Evolutionary conservation across 2,113 vertebrate species (phyloP).

Genomic region (Xenopus laevis): DNA sequence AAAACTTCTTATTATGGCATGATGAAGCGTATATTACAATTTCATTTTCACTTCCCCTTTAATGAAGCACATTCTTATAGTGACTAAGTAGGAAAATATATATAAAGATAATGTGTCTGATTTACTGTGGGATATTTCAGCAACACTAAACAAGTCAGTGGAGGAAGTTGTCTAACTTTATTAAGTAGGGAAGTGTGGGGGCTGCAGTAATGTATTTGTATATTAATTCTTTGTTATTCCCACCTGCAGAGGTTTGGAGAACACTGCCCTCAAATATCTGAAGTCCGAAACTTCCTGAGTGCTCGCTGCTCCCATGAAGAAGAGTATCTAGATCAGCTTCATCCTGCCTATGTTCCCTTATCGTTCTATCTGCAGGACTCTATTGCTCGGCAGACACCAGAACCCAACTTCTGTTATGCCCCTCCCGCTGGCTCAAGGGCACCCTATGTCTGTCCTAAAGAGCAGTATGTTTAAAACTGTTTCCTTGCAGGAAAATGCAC

Average conservation of each 20-base stretch:
- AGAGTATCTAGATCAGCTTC: conserved; percentile 64
- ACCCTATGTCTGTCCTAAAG: conserved; percentile 76
- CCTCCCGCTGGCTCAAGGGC: conserved; percentile 64
- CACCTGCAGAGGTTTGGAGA: conserved; percentile 73
- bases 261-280: conserved; percentile 67
- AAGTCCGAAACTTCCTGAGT: conserved; percentile 75
- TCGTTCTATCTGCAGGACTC: conserved; percentile 70
- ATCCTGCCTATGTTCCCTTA: conserved; percentile 61
- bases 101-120: too few species aligned
- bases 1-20: too few species aligned
- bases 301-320: conserved; percentile 63
- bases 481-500: conserved; percentile 7
- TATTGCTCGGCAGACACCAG: conserved; percentile 60
- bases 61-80: too few species aligned
- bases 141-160: neutral
- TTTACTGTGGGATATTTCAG: too few species aligned
- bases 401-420: conserved; percentile 67
- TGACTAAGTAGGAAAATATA: too few species aligned
- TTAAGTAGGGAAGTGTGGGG: neutral
- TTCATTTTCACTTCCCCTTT: too few species aligned
- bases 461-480: conserved; percentile 73
- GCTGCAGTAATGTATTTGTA: neutral
- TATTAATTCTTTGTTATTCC: conserved; percentile 51
- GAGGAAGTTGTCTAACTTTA: neutral
- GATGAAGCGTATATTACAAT: too few species aligned